Percentiles rank a stretch among this genome's conserved stretches.
These are phyloP conservation scores for Bolborhynchus lineola DNA, from an alignment of 2,113 vertebrate genomes.

Conservation along the genomic window DNA sequence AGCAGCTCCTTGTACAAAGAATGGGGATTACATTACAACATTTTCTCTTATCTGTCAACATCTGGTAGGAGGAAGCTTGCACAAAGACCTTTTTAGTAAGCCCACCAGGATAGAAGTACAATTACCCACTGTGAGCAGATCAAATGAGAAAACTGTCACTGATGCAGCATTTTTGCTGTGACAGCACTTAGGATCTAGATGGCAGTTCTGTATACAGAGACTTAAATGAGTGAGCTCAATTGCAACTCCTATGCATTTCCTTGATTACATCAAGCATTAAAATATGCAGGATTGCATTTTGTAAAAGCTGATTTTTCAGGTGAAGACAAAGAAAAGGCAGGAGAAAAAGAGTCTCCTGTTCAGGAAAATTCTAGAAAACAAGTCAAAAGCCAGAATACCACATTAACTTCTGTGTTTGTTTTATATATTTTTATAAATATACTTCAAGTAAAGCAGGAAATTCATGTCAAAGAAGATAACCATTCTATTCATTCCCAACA, in stretches of 20 bases:
- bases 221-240: background rate
- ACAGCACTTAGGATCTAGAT: background rate
- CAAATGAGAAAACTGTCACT: background rate
- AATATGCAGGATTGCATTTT: background rate
- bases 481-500: background rate
- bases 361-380: background rate
- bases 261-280: background rate
- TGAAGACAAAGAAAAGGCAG: background rate
- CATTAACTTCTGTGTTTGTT: background rate
- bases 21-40: background rate
- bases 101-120: conserved; percentile 25
- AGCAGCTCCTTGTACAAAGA: background rate
- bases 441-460: background rate
- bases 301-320: background rate
- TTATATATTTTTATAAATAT: background rate
- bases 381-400: background rate
- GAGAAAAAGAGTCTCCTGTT: background rate
- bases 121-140: background rate
- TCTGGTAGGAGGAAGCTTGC: background rate
- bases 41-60: background rate
- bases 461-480: background rate
- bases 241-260: background rate
- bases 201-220: background rate
- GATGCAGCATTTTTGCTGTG: background rate
- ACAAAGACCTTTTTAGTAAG: conserved; percentile 10